These are phyloP conservation scores for Drosophila setosimentum DNA, from an alignment of 2,888 invertebrate genomes.

Conservation along the genomic window DNA sequence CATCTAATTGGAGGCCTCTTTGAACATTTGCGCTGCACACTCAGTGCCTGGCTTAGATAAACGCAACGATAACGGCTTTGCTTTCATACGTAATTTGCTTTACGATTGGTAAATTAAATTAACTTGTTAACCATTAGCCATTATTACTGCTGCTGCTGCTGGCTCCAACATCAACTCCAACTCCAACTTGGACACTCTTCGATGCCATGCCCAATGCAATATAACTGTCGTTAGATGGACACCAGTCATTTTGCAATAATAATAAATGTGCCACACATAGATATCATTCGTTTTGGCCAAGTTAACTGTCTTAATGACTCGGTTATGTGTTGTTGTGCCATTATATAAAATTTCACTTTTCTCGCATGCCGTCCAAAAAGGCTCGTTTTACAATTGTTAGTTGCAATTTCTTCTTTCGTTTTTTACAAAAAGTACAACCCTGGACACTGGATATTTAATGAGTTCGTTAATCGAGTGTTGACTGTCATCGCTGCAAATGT, in stretches of 20 bases:
- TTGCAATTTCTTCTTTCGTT: slow-evolving; percentile 44
- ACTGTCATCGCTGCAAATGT: slow-evolving; percentile 39
- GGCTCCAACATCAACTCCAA: slow-evolving; percentile 6
- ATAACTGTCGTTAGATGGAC: slow-evolving; percentile 31
- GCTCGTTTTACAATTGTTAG: slow-evolving; percentile 34
- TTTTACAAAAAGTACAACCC: slow-evolving; percentile 17
- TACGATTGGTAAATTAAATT: slow-evolving; percentile 81
- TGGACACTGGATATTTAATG: slow-evolving; percentile 36
- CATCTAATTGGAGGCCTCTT: neutral
- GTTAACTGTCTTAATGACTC: slow-evolving; percentile 77
- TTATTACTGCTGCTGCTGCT: slow-evolving; percentile 26
- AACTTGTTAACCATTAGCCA: slow-evolving; percentile 69
- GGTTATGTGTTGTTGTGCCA: slow-evolving; percentile 68
- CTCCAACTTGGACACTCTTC: slow-evolving; percentile 8
- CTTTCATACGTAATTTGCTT: slow-evolving; percentile 80
- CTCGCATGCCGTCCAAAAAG: slow-evolving; percentile 48
- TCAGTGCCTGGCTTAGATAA: slow-evolving; percentile 45
- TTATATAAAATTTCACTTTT: slow-evolving; percentile 81
- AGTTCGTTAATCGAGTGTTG: slow-evolving; percentile 42
- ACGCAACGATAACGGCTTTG: slow-evolving; percentile 73
- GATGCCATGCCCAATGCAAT: slow-evolving; percentile 48
- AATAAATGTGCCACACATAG: slow-evolving; percentile 74
- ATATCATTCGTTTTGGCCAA: slow-evolving; percentile 60
- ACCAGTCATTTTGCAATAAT: slow-evolving; percentile 61
- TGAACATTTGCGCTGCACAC: neutral